phyloP scores from a whole-genome alignment of 2,888 invertebrate genomes.

The Macrophya alboannulata region DNA sequence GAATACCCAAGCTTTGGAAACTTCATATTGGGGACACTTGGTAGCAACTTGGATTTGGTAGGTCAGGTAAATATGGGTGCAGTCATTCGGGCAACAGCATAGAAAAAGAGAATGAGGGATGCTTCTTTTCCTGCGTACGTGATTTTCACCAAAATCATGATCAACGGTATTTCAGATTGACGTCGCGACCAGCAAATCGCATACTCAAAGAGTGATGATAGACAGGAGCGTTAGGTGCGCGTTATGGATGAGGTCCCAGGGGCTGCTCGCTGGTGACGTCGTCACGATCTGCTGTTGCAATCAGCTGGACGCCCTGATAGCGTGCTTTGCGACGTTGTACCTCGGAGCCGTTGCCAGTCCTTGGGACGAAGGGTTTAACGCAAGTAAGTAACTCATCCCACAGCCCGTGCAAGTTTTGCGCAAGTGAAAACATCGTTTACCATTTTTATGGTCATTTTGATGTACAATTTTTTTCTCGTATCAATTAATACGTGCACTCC shows the following conservation, averaged over 20 bases:
- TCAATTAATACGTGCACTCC: too few species aligned
- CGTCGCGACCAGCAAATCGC: slow-evolving; percentile 63
- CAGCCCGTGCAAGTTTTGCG: neutral
- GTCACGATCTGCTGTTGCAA: slow-evolving; percentile 70
- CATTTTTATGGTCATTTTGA: neutral
- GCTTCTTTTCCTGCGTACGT: neutral
- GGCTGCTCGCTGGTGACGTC: slow-evolving; percentile 67
- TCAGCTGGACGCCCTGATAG: slow-evolving; percentile 69
- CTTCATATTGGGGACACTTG: slow-evolving; percentile 63
- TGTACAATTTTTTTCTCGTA: neutral
- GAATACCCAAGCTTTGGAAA: slow-evolving; percentile 61
- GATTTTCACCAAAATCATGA: neutral
- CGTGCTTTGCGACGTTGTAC: slow-evolving; percentile 68
- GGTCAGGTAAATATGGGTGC: slow-evolving; percentile 70
- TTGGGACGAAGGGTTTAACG: slow-evolving; percentile 62
- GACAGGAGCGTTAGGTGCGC: slow-evolving; percentile 71
- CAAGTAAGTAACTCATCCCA: neutral
- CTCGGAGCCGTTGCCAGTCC: slow-evolving; percentile 71
- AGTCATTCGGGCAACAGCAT: too few species aligned
- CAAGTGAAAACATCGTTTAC: neutral
- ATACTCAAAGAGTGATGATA: slow-evolving; percentile 67
- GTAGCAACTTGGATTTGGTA: slow-evolving; percentile 58
- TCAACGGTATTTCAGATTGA: slow-evolving; percentile 66
- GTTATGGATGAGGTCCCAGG: slow-evolving; percentile 71
- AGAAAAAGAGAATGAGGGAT: neutral